phyloP scores from a whole-genome alignment of 2,113 vertebrate genomes.

The Notothenia rossii region DNA sequence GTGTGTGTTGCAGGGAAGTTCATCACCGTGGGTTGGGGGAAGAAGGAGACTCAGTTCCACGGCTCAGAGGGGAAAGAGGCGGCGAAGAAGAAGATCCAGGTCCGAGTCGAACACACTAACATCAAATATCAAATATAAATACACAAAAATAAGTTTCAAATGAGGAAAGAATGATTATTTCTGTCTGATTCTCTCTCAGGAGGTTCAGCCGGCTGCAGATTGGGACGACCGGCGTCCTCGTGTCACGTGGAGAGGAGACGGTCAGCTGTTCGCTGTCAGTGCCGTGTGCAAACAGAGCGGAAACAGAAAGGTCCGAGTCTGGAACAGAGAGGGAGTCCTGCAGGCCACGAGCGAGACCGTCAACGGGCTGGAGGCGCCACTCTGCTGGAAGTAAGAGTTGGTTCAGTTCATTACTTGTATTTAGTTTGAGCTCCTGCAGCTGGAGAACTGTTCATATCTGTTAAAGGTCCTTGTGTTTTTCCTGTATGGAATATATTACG shows the following conservation, averaged over 20 bases:
- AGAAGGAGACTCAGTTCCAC: slow-evolving; percentile 98
- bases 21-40: slow-evolving; percentile 96
- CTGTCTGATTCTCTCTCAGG: slow-evolving; percentile 73
- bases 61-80: slow-evolving; percentile 96
- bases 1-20: slow-evolving; percentile 88
- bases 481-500: no score
- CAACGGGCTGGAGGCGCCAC: slow-evolving; percentile 90
- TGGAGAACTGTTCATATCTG: no score
- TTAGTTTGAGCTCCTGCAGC: no score
- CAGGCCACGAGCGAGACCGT: slow-evolving; percentile 94
- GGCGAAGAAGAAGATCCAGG: slow-evolving; percentile 83
- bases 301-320: slow-evolving; percentile 78
- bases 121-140: background rate
- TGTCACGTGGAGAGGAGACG: slow-evolving; percentile 95
- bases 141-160: background rate
- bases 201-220: slow-evolving; percentile 81
- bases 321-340: slow-evolving; percentile 88
- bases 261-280: slow-evolving; percentile 94
- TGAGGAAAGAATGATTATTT: background rate
- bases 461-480: no score
- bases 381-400: slow-evolving; percentile 93
- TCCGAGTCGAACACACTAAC: slow-evolving; percentile 43
- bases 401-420: background rate
- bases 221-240: slow-evolving; percentile 91
- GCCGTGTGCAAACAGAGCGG: slow-evolving; percentile 90